Evolutionary conservation across 1,140 invertebrate species (phyloP).

Genomic region (Papilio machaon): DNA sequence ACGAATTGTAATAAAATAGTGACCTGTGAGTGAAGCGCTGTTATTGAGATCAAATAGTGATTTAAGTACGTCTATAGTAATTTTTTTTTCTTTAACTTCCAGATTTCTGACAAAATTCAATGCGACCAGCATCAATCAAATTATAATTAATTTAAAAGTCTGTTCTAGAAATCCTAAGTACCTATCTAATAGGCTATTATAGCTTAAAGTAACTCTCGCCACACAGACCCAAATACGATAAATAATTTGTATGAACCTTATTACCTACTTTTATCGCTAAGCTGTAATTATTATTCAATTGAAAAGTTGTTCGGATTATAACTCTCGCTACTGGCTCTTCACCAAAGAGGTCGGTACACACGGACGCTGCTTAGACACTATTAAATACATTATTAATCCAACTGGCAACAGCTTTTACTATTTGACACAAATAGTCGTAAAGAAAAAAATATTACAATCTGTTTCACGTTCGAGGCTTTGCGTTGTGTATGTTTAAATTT

Average conservation of each 20-base stretch:
- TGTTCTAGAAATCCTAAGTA: no score
- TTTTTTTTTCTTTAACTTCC: no score
- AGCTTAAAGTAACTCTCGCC: neutral
- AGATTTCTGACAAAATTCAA: no score
- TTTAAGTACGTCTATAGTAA: no score
- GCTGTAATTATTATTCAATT: conserved; percentile 15
- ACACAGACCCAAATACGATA: neutral
- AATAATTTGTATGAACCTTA: neutral
- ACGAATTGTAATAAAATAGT: neutral
- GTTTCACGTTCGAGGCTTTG: neutral
- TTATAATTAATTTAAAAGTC: no score
- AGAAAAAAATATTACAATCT: neutral
- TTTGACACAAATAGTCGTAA: neutral
- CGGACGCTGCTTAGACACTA: neutral
- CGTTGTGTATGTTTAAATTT: neutral
- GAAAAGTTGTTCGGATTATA: conserved; percentile 22
- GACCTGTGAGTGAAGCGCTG: neutral
- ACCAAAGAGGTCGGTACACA: conserved; percentile 19
- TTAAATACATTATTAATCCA: neutral
- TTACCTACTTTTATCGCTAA: neutral
- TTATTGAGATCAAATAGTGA: no score
- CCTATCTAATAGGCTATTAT: no score
- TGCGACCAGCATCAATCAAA: no score
- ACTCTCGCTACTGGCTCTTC: neutral
- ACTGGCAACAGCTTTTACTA: neutral